phyloP scores from a whole-genome alignment of 2,888 invertebrate species.

The Drosophila atripex region DNA sequence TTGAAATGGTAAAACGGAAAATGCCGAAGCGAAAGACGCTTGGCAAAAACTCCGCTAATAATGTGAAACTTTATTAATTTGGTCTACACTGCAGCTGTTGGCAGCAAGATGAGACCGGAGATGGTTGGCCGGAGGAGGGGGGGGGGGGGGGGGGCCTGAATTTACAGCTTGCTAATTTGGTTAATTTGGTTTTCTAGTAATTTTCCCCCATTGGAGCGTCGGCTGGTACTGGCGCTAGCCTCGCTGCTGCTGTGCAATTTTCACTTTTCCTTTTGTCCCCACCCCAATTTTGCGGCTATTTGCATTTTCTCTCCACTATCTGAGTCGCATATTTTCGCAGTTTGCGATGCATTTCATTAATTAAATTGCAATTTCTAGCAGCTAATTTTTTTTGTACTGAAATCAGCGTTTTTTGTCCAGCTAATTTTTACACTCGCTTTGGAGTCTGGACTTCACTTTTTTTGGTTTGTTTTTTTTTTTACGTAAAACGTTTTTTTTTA shows the following conservation, averaged over 20 bases:
- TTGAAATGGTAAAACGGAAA: slow-evolving; percentile 33
- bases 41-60: slow-evolving; percentile 53
- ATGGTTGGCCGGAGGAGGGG: slow-evolving; percentile 1
- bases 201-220: slow-evolving; percentile 46
- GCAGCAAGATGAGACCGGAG: slow-evolving; percentile 16
- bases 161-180: slow-evolving; percentile 73
- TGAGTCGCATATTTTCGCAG: slow-evolving; percentile 49
- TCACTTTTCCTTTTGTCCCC: slow-evolving; percentile 38
- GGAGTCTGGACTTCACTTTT: slow-evolving; percentile 2
- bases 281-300: slow-evolving; percentile 32
- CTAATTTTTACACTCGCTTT: slow-evolving; percentile 56
- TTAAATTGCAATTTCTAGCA: slow-evolving; percentile 68
- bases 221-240: slow-evolving; percentile 3
- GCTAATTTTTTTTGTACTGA: slow-evolving; percentile 27
- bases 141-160: slow-evolving; percentile 24
- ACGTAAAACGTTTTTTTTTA: slow-evolving; percentile 15
- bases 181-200: slow-evolving; percentile 71
- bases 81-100: slow-evolving; percentile 50
- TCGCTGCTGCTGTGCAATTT: slow-evolving; percentile 37
- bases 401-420: slow-evolving; percentile 21
- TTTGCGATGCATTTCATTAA: slow-evolving; percentile 63
- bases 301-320: slow-evolving; percentile 35
- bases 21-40: slow-evolving; percentile 21
- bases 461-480: neutral
- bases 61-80: slow-evolving; percentile 74